Evolutionary conservation across 1,140 invertebrate species (phyloP), one percentile per base, ranked within the genome.

Genomic region (Aphelenchoides fujianensis): DNA sequence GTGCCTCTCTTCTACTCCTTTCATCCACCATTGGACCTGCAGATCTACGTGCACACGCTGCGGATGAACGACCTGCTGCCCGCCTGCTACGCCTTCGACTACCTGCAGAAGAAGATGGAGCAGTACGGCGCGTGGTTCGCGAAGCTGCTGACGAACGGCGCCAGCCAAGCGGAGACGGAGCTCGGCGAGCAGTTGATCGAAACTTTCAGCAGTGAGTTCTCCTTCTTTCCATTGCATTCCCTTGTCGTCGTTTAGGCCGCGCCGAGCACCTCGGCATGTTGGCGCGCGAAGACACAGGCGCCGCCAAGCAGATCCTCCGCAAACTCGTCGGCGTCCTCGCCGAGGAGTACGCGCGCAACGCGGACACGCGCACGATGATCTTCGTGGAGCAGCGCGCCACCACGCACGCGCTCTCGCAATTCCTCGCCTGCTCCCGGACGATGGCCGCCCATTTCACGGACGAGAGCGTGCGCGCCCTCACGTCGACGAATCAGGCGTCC

Each of bases 331-430:
- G 9, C 12, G 70, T 75, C 34, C 63, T 79, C 27, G 16, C 28
- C 9, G 53, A 68, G 9, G 71, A 78, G 37, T 79, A 77, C 34
- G 36, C 23, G 2, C 41, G 48, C 16, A 73, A 79, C 5, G 64
- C 68, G 19, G 71, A 80, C 19, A 74, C 77, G 0, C 55, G 79
- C 1, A 68, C 73, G 3, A 34, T 79, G 19, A 79, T 79, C 64
- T 79, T 79, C 52, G 79, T 79, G 3, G 61, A 76, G 19, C 76
- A 64, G 12, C 64, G 77, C 30, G 61, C 34, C 2, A 52, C 27
- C 0, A 59, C 76, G n/a, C 23, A 70, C 9, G 54, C 41, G 9
- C 37, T 79, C 23, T 35, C 63, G n/a, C 37, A 80, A 16, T 68
- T 75, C 69, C 32, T 79, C n/a, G 63, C 35, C 19, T 16, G 5